Percentiles rank a stretch among this genome's conserved stretches.
Conservation (phyloP, 2,888 invertebrate species). For the Acanthosoma haemorrhoidale region DNA sequence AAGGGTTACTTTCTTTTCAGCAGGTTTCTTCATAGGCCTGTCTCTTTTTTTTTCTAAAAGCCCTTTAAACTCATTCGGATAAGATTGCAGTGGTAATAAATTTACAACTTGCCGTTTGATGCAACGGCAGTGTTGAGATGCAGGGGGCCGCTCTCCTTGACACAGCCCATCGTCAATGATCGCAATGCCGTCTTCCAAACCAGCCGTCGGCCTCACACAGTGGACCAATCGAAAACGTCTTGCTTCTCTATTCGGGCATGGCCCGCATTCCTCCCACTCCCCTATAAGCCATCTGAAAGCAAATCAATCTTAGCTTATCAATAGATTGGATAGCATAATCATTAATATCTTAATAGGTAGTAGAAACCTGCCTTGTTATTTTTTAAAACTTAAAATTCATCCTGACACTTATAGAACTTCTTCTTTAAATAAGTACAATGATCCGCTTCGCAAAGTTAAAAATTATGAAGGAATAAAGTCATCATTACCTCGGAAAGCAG, state of each 20-base stretch:
- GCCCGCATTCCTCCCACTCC: slow-evolving; percentile 31
- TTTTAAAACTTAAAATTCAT: too few relatives aligned
- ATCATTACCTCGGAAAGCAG: slow-evolving; percentile 16
- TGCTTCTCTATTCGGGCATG: slow-evolving; percentile 22
- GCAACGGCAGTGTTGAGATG: background rate
- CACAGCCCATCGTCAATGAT: background rate
- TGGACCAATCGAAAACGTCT: slow-evolving; percentile 17
- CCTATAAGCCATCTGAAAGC: slow-evolving; percentile 24
- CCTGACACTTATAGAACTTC: too few relatives aligned
- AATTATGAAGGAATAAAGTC: background rate
- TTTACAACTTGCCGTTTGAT: background rate
- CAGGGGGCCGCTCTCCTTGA: background rate
- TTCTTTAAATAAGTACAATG: background rate
- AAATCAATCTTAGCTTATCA: background rate
- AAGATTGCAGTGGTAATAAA: background rate
- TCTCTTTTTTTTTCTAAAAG: background rate
- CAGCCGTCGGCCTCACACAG: slow-evolving; percentile 14
- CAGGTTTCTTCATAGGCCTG: background rate
- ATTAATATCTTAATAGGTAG: too few relatives aligned
- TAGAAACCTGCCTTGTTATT: too few relatives aligned
- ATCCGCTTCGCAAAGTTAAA: background rate
- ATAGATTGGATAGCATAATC: too few relatives aligned
- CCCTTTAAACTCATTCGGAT: background rate
- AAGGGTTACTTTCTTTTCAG: slow-evolving; percentile 24
- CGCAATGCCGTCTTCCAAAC: background rate